A percentile compares a stretch with the other conserved stretches of the same genome.
These are phyloP conservation scores for Microchirus variegatus DNA, from an alignment of 2,797 vertebrate species.

Conservation along the genomic window DNA sequence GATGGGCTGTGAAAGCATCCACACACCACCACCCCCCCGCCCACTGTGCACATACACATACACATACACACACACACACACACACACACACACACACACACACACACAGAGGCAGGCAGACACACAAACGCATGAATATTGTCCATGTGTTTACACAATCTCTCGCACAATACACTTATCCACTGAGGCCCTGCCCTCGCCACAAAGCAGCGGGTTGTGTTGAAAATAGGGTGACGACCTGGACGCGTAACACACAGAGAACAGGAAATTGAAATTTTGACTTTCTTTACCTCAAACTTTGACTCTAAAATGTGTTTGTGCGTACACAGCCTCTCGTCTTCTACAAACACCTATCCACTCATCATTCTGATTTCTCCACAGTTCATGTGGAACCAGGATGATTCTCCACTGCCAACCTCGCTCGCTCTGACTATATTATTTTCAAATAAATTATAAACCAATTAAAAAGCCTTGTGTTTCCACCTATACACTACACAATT, in stretches of 20 bases:
- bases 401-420: slow-evolving; percentile 34
- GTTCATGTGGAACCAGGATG: slow-evolving; percentile 44
- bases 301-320: slow-evolving; percentile 70
- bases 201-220: slow-evolving; percentile 79
- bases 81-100: slow-evolving; percentile 62
- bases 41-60: no score
- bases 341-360: slow-evolving; percentile 13
- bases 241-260: slow-evolving; percentile 85
- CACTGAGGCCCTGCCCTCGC: slow-evolving; percentile 41
- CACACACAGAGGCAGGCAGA: slow-evolving; percentile 49
- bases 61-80: slow-evolving; percentile 61
- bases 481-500: slow-evolving; percentile 75
- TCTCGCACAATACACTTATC: slow-evolving; percentile 35
- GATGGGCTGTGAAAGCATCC: slow-evolving; percentile 90
- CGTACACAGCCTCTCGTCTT: slow-evolving; percentile 50
- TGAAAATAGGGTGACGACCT: slow-evolving; percentile 78
- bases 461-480: slow-evolving; percentile 75
- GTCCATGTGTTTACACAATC: slow-evolving; percentile 29
- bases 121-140: slow-evolving; percentile 61
- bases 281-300: slow-evolving; percentile 77
- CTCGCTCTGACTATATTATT: slow-evolving; percentile 42
- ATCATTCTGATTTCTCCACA: slow-evolving; percentile 20
- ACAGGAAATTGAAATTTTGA: slow-evolving; percentile 83
- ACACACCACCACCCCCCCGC: slow-evolving; percentile 43
- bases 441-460: slow-evolving; percentile 77